Evolutionary conservation across 2,888 invertebrate genomes (phyloP), one percentile per base, ranked within the genome.

Genomic region (Beris chalybata): DNA sequence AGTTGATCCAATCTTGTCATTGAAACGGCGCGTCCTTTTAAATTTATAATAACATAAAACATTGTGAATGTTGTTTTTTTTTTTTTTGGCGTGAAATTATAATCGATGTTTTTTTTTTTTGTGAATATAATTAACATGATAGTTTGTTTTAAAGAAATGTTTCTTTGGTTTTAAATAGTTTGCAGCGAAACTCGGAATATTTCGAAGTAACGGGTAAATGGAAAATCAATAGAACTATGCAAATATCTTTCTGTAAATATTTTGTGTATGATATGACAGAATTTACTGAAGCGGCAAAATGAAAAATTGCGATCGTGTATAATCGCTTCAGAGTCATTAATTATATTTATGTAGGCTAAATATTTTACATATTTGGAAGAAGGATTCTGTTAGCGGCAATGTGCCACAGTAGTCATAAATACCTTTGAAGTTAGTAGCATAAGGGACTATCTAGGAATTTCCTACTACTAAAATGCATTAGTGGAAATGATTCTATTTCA

Each of bases 1-100:
- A 91, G 85, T 80, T 89, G 88, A 87, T 95, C 95, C 84, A 95
- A 88, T 75, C 95, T 89, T 78, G 93, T 91, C 93, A 95, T 93
- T 81, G 93, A 93, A 85, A 91, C 91, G 78, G 94, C 93, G 87
- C 94, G 93, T 87, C 90, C 90, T 89, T 72, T 70, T 70, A 61
- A 54, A 50, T 43, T 43, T 55, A 55, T 9, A 55, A 55, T 32
- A 54, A 6, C 11, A 54, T 30, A 44, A 48, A 50, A 15, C 29
- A 50, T 38, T 38, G 5, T 38, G 38, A 38, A 50, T 50, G 12
- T 50, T 50, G 50, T 22, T 50, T 48, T 50, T 3, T 50, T 22
- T 22, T 22, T 22, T 50, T 22, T 22, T 22, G 1, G 22, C 22
- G 22, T 22, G 22, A 22, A 22, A 22, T 22, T 22, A 22, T 22